These are phyloP conservation scores for Labia minor DNA, from an alignment of 2,888 invertebrate species.

Conservation along the genomic window DNA sequence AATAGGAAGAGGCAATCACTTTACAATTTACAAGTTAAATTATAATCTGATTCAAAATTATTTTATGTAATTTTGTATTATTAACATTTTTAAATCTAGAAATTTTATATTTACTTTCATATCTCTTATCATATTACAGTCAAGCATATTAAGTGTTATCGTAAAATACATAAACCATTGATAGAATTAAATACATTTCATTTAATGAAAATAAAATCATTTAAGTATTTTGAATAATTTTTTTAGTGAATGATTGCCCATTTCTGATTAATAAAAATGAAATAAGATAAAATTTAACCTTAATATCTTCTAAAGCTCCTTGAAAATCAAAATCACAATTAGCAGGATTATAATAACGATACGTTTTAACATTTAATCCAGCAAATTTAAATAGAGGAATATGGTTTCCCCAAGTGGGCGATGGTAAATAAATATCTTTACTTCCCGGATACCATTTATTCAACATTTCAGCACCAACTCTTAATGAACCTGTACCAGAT, in stretches of 20 bases:
- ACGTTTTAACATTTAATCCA: constrained; percentile 73
- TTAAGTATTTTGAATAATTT: too few relatives aligned
- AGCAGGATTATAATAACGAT: constrained; percentile 87
- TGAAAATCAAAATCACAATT: constrained; percentile 88
- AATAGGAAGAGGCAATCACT: constrained; percentile 8
- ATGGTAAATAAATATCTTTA: constrained; percentile 79
- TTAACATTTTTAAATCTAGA: too few relatives aligned
- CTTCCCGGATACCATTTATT: constrained; percentile 64
- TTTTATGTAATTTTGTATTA: constrained; percentile 18
- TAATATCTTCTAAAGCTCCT: constrained; percentile 80
- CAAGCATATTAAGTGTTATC: too few relatives aligned
- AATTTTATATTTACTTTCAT: too few relatives aligned
- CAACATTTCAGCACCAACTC: constrained; percentile 82
- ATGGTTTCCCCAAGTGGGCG: constrained; percentile 98
- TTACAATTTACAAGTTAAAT: neutral
- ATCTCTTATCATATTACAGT: too few relatives aligned
- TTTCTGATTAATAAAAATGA: too few relatives aligned
- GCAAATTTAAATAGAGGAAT: constrained; percentile 85
- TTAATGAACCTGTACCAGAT: constrained; percentile 94
- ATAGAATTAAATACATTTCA: too few relatives aligned
- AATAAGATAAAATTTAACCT: too few relatives aligned
- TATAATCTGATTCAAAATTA: constrained; percentile 13
- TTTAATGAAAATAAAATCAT: too few relatives aligned
- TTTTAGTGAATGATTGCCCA: too few relatives aligned
- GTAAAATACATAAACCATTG: too few relatives aligned